Conservation (phyloP, 2,797 vertebrate species). For the Neosilurus hyrtlii region DNA sequence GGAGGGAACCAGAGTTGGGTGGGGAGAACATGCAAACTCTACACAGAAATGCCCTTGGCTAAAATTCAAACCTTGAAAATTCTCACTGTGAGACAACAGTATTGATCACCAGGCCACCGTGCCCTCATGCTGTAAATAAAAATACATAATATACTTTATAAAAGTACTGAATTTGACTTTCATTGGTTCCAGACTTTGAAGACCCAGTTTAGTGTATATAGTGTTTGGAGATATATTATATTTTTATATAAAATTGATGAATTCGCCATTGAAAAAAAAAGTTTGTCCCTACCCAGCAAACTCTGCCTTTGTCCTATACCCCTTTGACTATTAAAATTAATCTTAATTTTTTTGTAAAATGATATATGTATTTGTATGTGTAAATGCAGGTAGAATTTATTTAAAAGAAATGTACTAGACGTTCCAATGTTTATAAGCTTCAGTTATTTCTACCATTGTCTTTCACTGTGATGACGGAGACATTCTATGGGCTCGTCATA, state of each 20-base stretch:
- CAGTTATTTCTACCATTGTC: neutral
- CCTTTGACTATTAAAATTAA: neutral
- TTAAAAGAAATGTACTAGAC: neutral
- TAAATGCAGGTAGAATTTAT: neutral
- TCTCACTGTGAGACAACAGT: too few relatives aligned
- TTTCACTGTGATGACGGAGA: neutral
- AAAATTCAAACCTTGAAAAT: too few relatives aligned
- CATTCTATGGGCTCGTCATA: neutral
- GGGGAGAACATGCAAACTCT: too few relatives aligned
- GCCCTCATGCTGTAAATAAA: neutral
- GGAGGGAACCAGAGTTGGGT: too few relatives aligned
- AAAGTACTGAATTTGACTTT: neutral
- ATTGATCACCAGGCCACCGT: too few relatives aligned
- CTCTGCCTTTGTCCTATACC: neutral
- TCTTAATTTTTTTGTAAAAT: neutral
- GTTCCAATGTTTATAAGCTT: neutral
- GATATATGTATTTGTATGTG: neutral
- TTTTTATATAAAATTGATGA: neutral
- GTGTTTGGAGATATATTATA: neutral
- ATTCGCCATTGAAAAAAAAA: too few relatives aligned
- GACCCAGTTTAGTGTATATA: neutral
- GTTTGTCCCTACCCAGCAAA: too few relatives aligned
- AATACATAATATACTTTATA: too few relatives aligned
- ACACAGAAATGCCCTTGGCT: too few relatives aligned
- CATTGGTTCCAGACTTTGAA: neutral